Base-by-base conservation (phyloP, 2,113 vertebrate genomes). In the Sclerurus mexicanus region DNA sequence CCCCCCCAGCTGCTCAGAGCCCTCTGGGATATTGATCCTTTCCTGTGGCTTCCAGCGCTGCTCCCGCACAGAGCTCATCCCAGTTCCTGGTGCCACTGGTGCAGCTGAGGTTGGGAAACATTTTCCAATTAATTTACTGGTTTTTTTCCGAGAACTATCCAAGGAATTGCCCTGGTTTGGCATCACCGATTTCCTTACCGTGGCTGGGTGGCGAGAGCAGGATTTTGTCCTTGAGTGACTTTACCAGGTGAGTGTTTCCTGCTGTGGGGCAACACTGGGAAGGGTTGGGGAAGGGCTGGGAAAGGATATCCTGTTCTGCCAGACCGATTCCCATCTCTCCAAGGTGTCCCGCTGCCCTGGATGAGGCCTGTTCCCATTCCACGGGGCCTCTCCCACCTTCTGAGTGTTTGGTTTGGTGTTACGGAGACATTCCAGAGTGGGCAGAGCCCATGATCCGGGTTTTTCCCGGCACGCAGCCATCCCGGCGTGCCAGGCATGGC, bases 51-150 rank as follows among this genome's bases (percentile, higher is more conserved):
- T 19, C 76, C 9, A 0, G 8, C 1, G 12, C 72, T 28, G 52
- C 30, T 81, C 73, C 73, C 1, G 0, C 2, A 24, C 0, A 3
- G 22, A 71, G 28, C 62, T n/a, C 52, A 40, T 50, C 58, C 31
- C 64, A 3, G 21, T 24, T 49, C 42, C 60, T 0, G 0, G 2
- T 14, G 31, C 8, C 71, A n/a, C 15, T 0, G 0, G 17, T 2
- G 16, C 53, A 46, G 18, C 20, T 7, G 47, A 47, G 46, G 3
- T 35, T 25, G 30, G 69, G 66, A 72, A 55, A 14, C 22, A 9
- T 8, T 86, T 53, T 11, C 73, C 50, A 42, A 5, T 37, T 10
- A 7, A 24, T 69, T 74, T 31, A 13, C 24, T 33, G 22, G 5
- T 3, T 6, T 76, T 27, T 40, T 8, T 7, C 25, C 7, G 42